Evolutionary conservation across 2,797 vertebrate genomes (phyloP).

Genomic region (Crocidura indochinensis): DNA sequence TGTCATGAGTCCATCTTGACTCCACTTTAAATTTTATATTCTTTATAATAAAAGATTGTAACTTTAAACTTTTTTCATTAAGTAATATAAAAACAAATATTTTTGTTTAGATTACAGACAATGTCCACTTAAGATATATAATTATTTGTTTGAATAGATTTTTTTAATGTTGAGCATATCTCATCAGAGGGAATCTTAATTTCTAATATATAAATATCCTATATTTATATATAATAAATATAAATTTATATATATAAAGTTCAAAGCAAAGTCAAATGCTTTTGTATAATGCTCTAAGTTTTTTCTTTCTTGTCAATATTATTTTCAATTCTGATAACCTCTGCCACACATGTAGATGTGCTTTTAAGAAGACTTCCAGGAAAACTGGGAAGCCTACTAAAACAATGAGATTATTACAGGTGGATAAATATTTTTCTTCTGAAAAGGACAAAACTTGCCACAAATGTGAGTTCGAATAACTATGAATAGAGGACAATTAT

Average conservation of each 20-base stretch:
- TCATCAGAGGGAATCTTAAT: constrained; percentile 28
- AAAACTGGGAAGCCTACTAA: constrained; percentile 46
- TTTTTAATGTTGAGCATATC: not conserved
- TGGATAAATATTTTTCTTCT: constrained; percentile 70
- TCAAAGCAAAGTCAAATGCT: constrained; percentile 45
- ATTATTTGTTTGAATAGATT: constrained; percentile 1
- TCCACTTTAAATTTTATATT: not conserved
- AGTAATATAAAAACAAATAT: constrained; percentile 80
- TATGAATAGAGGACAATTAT: constrained; percentile 20
- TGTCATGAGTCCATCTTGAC: constrained; percentile 81
- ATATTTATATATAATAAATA: not conserved
- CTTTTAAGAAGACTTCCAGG: constrained; percentile 1
- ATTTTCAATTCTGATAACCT: not conserved
- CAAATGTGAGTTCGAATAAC: constrained; percentile 77
- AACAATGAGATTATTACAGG: constrained; percentile 61
- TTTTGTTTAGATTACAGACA: constrained; percentile 75
- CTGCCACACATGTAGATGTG: constrained; percentile 31
- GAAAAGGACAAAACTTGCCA: constrained; percentile 69
- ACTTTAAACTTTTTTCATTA: constrained; percentile 78
- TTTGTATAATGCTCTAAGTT: constrained; percentile 12
- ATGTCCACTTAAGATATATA: constrained; percentile 47
- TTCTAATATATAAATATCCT: too few species aligned
- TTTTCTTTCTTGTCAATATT: constrained; percentile 45
- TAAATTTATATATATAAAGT: not conserved
- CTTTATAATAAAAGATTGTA: constrained; percentile 76